phyloP scores from a whole-genome alignment of 2,797 vertebrate genomes.

The Sardinella longiceps region DNA sequence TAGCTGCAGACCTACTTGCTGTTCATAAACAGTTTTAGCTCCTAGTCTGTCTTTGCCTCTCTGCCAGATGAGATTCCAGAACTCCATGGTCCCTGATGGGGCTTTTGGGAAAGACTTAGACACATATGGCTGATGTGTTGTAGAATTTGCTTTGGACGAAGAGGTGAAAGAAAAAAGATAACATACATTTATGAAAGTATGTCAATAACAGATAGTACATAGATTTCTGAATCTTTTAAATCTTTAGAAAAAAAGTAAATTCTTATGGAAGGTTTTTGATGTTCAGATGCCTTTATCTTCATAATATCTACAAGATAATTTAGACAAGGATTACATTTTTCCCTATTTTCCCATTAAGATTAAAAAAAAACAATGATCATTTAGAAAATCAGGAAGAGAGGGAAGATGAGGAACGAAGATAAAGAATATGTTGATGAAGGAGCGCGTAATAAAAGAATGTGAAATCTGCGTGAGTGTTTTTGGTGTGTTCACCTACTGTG shows the following conservation, averaged over 20 bases:
- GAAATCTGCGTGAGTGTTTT: neutral
- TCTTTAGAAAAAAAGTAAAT: no score
- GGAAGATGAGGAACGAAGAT: neutral
- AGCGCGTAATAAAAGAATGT: neutral
- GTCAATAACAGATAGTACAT: no score
- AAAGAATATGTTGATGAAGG: neutral
- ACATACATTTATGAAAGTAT: no score
- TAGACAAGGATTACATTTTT: no score
- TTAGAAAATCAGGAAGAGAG: neutral
- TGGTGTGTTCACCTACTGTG: neutral
- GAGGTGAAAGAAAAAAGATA: neutral
- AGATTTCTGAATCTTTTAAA: no score
- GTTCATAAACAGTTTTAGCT: slow-evolving; percentile 4
- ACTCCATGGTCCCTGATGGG: neutral
- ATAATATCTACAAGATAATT: neutral
- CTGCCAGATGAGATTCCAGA: neutral
- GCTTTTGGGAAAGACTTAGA: neutral
- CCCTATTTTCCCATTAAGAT: no score
- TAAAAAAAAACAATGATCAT: neutral
- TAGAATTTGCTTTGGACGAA: neutral
- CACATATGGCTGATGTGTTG: neutral
- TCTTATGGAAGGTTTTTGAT: neutral
- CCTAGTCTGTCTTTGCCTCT: neutral
- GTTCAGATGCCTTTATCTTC: neutral
- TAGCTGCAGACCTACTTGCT: neutral